Percentiles rank a stretch among this genome's conserved stretches.
Conservation (phyloP, 2,888 invertebrate species). For the Anorthoa munda region DNA sequence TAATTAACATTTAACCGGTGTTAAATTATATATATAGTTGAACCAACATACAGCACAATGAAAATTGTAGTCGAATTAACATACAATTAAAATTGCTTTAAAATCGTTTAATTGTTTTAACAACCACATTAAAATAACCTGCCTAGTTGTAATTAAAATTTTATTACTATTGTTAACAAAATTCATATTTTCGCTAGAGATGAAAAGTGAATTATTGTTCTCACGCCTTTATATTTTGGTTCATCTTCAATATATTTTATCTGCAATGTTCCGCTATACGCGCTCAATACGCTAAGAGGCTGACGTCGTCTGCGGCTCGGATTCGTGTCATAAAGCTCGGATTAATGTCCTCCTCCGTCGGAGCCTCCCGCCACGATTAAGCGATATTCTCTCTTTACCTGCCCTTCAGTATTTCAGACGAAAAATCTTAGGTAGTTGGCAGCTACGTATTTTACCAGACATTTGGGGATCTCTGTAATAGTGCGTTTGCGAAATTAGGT, state of each 20-base stretch:
- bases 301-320: conserved; percentile 80
- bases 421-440: conserved; percentile 63
- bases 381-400: conserved; percentile 81
- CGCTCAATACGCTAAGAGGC: conserved; percentile 72
- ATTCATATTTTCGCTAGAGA: not conserved
- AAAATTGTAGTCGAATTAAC: conserved; percentile 38
- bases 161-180: conserved; percentile 9
- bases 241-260: conserved; percentile 58
- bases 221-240: conserved; percentile 28
- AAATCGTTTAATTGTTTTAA: conserved; percentile 24
- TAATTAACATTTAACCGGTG: conserved; percentile 31
- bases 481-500: conserved; percentile 45
- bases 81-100: conserved; percentile 21
- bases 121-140: conserved; percentile 9
- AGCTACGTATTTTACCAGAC: conserved; percentile 43
- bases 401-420: conserved; percentile 76
- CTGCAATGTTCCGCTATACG: conserved; percentile 70
- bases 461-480: conserved; percentile 60
- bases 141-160: conserved; percentile 1
- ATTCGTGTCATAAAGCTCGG: conserved; percentile 87
- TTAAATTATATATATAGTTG: conserved; percentile 42
- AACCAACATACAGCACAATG: conserved; percentile 12
- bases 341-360: conserved; percentile 84
- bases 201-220: not conserved
- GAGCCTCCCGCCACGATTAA: conserved; percentile 84